phyloP scores from a whole-genome alignment of 2,888 invertebrate species.

The Pristionchus maxplancki region DNA sequence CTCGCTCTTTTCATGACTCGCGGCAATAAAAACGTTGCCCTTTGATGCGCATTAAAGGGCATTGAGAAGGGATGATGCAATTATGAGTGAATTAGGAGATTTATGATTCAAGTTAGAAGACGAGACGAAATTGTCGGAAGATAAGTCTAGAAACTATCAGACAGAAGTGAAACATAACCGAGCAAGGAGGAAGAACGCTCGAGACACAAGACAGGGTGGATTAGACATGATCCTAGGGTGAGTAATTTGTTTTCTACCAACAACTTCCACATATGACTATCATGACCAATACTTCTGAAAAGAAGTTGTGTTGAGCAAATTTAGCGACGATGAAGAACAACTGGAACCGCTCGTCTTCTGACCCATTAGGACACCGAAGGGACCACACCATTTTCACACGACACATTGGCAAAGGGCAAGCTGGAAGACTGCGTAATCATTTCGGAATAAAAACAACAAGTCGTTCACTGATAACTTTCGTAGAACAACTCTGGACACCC shows the following conservation, averaged over 20 bases:
- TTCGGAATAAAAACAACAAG: not conserved
- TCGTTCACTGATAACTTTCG: too few species aligned
- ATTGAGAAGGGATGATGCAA: conserved; percentile 3
- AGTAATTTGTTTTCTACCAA: not conserved
- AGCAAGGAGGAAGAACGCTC: not conserved
- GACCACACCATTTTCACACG: not conserved
- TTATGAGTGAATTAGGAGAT: not conserved
- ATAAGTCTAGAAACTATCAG: not conserved
- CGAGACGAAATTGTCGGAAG: not conserved
- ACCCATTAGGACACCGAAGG: not conserved
- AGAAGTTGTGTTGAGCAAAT: not conserved
- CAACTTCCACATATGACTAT: too few species aligned
- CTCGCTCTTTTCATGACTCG: conserved; percentile 9
- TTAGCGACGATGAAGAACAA: not conserved
- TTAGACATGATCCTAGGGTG: not conserved
- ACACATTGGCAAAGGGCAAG: not conserved
- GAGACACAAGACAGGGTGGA: too few species aligned
- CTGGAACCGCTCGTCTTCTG: not conserved
- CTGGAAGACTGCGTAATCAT: not conserved
- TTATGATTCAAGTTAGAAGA: not conserved
- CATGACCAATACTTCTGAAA: too few species aligned
- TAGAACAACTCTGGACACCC: not conserved
- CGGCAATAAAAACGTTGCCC: conserved; percentile 33
- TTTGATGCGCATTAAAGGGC: not conserved
- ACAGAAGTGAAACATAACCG: not conserved